These are phyloP conservation scores for Unio delphinus DNA, from an alignment of 2,888 invertebrate genomes.

Conservation along the genomic window DNA sequence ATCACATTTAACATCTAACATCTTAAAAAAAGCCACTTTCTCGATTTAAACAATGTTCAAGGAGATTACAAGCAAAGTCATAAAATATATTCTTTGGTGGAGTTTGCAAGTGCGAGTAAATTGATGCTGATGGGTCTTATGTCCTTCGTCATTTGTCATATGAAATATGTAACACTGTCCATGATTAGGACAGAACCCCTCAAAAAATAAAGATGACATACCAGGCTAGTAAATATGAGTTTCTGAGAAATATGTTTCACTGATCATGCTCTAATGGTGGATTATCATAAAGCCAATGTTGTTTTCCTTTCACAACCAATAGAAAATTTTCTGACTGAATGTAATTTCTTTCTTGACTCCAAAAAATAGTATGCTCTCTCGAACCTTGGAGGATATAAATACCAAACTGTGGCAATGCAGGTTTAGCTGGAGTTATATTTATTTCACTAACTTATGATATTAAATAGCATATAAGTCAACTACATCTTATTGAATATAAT, in stretches of 20 bases:
- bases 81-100: constrained; percentile 18
- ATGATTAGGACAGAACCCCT: constrained; percentile 12
- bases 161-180: constrained; percentile 24
- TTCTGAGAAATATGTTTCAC: constrained; percentile 12
- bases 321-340: constrained; percentile 11
- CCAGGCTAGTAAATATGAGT: constrained; percentile 9
- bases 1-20: constrained; percentile 13
- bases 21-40: constrained; percentile 14
- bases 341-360: constrained; percentile 2
- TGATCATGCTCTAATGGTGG: constrained; percentile 9
- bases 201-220: constrained; percentile 11
- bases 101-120: constrained; percentile 15
- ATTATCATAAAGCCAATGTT: constrained; percentile 18
- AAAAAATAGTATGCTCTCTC: constrained; percentile 10
- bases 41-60: constrained; percentile 20
- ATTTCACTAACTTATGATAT: constrained; percentile 6
- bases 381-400: constrained; percentile 15
- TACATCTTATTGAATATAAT: not conserved
- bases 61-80: constrained; percentile 25
- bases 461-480: not conserved
- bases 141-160: constrained; percentile 20
- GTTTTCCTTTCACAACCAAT: constrained; percentile 10
- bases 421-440: not conserved
- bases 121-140: constrained; percentile 21
- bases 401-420: constrained; percentile 6